Percentiles rank a stretch among this genome's conserved stretches.
These are phyloP conservation scores for Lepus americanus DNA, from an alignment of 2,113 vertebrate genomes.

Conservation along the genomic window DNA sequence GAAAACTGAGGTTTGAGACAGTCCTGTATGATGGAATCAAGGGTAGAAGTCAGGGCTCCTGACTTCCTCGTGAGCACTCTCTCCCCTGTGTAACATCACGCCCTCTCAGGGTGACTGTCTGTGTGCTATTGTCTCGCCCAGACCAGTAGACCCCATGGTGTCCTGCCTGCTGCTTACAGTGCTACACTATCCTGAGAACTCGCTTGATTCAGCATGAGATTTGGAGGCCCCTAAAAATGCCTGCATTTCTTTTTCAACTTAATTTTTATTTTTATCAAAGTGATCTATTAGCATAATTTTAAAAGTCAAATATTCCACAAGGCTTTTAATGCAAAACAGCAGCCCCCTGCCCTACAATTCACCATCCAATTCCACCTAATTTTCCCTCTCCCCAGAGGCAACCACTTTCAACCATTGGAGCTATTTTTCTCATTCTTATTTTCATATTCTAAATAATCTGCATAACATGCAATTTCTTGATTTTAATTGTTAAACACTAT, in stretches of 20 bases:
- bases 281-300: conserved; percentile 40
- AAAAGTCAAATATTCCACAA: conserved; percentile 5
- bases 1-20: not conserved
- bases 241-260: not conserved
- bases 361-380: not conserved
- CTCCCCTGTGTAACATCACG: not conserved
- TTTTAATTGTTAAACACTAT: conserved; percentile 15
- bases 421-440: conserved; percentile 17
- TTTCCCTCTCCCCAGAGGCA: not conserved
- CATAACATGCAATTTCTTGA: not conserved
- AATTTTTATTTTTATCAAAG: conserved; percentile 52
- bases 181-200: not conserved
- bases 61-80: not conserved
- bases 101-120: not conserved
- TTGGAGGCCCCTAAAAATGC: not conserved
- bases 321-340: not conserved
- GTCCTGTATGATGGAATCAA: not conserved
- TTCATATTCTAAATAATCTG: not conserved
- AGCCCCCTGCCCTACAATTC: not conserved
- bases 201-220: not conserved
- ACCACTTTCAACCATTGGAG: not conserved
- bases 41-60: not conserved
- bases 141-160: not conserved
- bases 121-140: not conserved
- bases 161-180: not conserved